Percentiles rank a stretch among this genome's conserved stretches.
Conservation (phyloP, 2,113 vertebrate genomes). For the Podarcis muralis region DNA sequence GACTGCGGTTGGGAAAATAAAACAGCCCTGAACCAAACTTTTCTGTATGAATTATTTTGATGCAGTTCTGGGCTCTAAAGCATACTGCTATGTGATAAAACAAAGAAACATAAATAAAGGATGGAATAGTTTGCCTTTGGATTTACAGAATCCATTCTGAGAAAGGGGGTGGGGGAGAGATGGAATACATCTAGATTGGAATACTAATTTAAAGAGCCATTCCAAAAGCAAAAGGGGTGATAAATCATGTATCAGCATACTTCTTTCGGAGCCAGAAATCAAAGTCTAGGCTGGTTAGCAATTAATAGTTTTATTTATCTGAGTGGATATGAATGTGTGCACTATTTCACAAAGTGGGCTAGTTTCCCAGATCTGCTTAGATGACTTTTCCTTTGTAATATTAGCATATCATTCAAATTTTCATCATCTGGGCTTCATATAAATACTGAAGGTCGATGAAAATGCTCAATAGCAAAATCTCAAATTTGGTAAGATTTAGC, state of each 20-base stretch:
- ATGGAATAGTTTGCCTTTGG: constrained; percentile 55
- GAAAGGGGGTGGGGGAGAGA: constrained; percentile 46
- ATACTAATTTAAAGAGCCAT: constrained; percentile 38
- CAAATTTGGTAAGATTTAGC: neutral
- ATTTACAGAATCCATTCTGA: constrained; percentile 64
- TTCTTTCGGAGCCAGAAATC: neutral
- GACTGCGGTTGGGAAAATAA: constrained; percentile 43
- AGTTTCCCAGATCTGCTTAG: constrained; percentile 47
- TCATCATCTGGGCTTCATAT: neutral
- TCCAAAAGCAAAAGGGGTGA: constrained; percentile 40
- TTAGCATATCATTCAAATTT: constrained; percentile 14
- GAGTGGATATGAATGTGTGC: constrained; percentile 35
- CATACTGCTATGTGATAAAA: constrained; percentile 44
- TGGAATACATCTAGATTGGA: constrained; percentile 46
- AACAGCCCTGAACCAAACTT: constrained; percentile 31
- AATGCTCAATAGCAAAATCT: constrained; percentile 16
- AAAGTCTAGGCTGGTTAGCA: constrained; percentile 1
- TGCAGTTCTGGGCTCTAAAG: constrained; percentile 56
- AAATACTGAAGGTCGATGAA: neutral
- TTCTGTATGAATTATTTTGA: constrained; percentile 64
- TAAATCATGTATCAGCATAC: constrained; percentile 22
- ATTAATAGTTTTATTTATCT: constrained; percentile 23
- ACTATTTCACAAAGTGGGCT: constrained; percentile 36
- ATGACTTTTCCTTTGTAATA: constrained; percentile 46
- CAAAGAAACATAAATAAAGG: constrained; percentile 55